Conservation (phyloP, 2,113 vertebrate genomes). For the Dunckerocampus dactyliophorus region DNA sequence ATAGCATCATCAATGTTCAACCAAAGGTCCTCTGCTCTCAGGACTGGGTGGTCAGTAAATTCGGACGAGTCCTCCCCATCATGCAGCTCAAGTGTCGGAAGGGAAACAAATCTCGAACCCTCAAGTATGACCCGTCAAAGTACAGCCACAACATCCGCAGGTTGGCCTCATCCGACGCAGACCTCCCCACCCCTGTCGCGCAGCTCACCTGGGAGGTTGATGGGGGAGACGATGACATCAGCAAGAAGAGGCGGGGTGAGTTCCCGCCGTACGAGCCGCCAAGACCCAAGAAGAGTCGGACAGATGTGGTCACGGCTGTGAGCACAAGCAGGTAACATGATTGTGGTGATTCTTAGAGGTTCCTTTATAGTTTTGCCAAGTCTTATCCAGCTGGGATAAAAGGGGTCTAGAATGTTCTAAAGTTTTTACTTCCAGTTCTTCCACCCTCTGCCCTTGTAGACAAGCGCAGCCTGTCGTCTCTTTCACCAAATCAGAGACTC, state of each 20-base stretch:
- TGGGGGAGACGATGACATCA: conserved; percentile 73
- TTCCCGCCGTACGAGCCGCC: conserved; percentile 60
- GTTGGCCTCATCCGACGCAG: conserved; percentile 55
- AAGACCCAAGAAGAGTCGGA: conserved; percentile 40
- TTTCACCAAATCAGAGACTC: background rate
- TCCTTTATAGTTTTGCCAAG: background rate
- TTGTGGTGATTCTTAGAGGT: background rate
- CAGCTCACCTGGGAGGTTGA: conserved; percentile 83
- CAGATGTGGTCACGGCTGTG: background rate
- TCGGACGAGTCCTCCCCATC: conserved; percentile 89
- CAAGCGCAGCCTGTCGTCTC: background rate
- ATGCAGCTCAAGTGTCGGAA: conserved; percentile 78
- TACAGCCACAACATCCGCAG: conserved; percentile 91
- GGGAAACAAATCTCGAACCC: conserved; percentile 75
- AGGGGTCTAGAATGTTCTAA: no score
- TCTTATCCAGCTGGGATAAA: no score
- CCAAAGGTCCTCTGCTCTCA: conserved; percentile 51
- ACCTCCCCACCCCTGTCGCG: conserved; percentile 65
- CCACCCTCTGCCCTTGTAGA: conserved; percentile 13
- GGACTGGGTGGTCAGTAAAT: conserved; percentile 98
- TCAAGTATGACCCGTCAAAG: conserved; percentile 94
- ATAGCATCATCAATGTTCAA: background rate
- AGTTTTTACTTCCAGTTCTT: no score
- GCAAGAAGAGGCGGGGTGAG: conserved; percentile 80
- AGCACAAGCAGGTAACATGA: conserved; percentile 20